Conservation (phyloP, 2,797 vertebrate genomes). For the Mormyrus hasselquistii region DNA sequence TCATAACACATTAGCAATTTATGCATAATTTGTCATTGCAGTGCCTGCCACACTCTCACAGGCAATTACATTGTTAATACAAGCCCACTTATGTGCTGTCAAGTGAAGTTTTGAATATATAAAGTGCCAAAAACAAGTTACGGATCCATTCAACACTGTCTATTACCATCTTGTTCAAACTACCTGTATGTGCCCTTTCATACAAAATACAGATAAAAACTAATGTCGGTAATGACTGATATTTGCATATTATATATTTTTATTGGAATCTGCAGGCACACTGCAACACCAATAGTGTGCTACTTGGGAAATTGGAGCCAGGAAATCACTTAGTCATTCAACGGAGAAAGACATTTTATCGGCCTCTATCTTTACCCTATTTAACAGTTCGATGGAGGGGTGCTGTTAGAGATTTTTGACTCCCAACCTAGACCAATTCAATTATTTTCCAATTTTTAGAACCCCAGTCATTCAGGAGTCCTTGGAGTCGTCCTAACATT, state of each 20-base stretch:
- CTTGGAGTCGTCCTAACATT: background rate
- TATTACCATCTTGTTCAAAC: background rate
- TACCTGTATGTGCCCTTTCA: background rate
- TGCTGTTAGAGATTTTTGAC: background rate
- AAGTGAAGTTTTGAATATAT: background rate
- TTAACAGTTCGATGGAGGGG: background rate
- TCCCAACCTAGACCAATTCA: background rate
- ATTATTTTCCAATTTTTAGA: background rate
- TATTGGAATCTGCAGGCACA: background rate
- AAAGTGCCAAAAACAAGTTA: background rate
- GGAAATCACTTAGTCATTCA: background rate
- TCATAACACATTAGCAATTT: background rate
- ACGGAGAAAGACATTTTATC: background rate
- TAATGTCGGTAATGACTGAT: background rate
- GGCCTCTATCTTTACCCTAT: background rate
- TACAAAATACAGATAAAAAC: background rate
- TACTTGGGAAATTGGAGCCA: background rate
- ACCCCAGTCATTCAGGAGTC: background rate
- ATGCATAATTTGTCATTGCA: conserved; percentile 3
- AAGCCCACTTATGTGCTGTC: background rate
- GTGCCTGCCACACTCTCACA: background rate
- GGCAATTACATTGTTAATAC: background rate
- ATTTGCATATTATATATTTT: background rate
- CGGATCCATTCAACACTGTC: background rate
- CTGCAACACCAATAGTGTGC: background rate